These are phyloP conservation scores for Lobophora halterata DNA, from an alignment of 2,888 invertebrate genomes.

Conservation along the genomic window DNA sequence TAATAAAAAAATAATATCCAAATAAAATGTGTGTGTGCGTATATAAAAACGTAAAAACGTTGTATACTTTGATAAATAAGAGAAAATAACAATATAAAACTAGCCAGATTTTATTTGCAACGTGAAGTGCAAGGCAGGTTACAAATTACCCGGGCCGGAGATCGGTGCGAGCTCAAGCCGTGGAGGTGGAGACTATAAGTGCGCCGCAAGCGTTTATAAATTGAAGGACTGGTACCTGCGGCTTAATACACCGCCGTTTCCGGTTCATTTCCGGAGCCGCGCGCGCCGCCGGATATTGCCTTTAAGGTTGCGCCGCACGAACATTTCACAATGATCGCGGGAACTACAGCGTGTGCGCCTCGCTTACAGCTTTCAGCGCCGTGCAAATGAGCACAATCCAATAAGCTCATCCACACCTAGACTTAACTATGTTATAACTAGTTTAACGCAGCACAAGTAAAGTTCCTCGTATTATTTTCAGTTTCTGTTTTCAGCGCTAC, in stretches of 20 bases:
- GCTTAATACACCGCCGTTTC: slow-evolving; percentile 82
- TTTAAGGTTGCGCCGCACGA: slow-evolving; percentile 79
- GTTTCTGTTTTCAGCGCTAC: no score
- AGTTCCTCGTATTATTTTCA: no score
- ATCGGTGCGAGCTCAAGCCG: slow-evolving; percentile 50
- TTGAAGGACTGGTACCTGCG: slow-evolving; percentile 80
- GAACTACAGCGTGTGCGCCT: slow-evolving; percentile 39
- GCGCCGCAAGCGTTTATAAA: slow-evolving; percentile 77
- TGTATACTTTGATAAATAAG: no score
- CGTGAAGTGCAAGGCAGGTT: slow-evolving; percentile 54
- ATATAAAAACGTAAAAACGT: no score
- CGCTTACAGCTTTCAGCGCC: slow-evolving; percentile 24
- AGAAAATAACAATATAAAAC: no score
- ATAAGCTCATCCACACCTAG: slow-evolving; percentile 9
- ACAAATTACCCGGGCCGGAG: slow-evolving; percentile 71
- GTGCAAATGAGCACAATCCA: slow-evolving; percentile 7
- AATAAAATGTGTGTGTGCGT: no score
- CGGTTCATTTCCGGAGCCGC: slow-evolving; percentile 80
- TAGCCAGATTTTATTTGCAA: slow-evolving; percentile 15
- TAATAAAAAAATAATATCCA: no score
- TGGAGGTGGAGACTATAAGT: slow-evolving; percentile 49
- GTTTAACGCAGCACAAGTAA: no score
- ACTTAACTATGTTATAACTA: no score
- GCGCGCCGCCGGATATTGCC: slow-evolving; percentile 82
- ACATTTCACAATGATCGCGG: slow-evolving; percentile 44